Evolutionary conservation across 2,888 invertebrate genomes (phyloP).

Genomic region (Lymantria dispar): DNA sequence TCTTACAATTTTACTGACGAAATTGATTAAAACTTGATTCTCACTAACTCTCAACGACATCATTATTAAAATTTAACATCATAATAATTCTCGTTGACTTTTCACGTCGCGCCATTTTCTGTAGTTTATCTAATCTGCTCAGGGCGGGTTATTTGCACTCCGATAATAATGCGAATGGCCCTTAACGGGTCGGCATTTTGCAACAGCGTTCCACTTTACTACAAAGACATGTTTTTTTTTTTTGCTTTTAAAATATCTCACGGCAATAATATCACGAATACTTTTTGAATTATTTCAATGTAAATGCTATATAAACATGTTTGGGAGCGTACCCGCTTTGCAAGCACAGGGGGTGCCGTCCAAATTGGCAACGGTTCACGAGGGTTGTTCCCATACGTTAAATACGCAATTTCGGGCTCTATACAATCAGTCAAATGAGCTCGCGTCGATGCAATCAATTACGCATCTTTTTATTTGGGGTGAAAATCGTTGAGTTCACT

Average conservation of each 20-base stretch:
- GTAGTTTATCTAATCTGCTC: conserved; percentile 73
- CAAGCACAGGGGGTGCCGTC: conserved; percentile 44
- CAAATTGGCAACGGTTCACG: conserved; percentile 75
- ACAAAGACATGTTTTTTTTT: not conserved
- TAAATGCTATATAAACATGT: conserved; percentile 62
- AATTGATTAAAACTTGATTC: too few relatives aligned
- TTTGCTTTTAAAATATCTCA: conserved; percentile 4
- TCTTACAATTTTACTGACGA: too few relatives aligned
- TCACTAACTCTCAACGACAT: too few relatives aligned
- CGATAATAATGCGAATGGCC: conserved; percentile 70
- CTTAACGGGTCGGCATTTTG: conserved; percentile 61
- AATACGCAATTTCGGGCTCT: conserved; percentile 75
- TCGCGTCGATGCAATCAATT: conserved; percentile 76
- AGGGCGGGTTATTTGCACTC: conserved; percentile 76
- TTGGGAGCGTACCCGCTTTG: conserved; percentile 37
- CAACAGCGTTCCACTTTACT: conserved; percentile 42
- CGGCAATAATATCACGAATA: conserved; percentile 33
- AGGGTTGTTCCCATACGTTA: conserved; percentile 77
- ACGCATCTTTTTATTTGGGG: conserved; percentile 63
- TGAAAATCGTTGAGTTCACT: conserved; percentile 51
- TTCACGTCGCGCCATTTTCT: conserved; percentile 60
- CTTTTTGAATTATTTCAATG: conserved; percentile 52
- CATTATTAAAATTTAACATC: conserved; percentile 46
- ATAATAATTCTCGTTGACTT: conserved; percentile 48
- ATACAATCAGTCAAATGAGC: conserved; percentile 79